Evolutionary conservation across 2,888 invertebrate species (phyloP).

Genomic region (Ophioninae sp.): DNA sequence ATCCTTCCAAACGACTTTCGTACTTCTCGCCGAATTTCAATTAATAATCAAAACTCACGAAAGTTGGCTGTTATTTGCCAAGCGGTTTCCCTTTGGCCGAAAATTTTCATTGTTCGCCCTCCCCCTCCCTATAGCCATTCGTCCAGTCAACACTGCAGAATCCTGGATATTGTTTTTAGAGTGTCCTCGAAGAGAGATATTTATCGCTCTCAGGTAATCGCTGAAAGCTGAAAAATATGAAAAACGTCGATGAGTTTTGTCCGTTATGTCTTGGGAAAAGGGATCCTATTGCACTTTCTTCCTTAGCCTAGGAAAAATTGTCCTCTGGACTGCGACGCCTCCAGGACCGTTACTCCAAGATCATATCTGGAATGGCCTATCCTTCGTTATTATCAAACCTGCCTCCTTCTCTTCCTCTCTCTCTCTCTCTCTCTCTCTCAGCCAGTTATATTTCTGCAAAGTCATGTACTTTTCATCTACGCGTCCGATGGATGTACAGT

Average conservation of each 20-base stretch:
- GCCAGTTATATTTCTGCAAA: background rate
- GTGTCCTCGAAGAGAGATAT: too few relatives aligned
- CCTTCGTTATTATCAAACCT: background rate
- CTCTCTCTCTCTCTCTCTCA: background rate
- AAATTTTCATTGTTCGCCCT: too few relatives aligned
- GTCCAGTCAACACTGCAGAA: too few relatives aligned
- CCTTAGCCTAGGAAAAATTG: background rate
- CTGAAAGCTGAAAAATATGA: too few relatives aligned
- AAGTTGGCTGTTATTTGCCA: too few relatives aligned
- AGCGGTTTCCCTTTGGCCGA: too few relatives aligned
- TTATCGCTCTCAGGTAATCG: too few relatives aligned
- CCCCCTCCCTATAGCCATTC: too few relatives aligned
- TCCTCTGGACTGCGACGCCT: background rate
- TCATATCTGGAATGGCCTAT: background rate
- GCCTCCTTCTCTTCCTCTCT: background rate
- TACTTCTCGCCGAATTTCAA: background rate
- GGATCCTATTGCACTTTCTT: background rate
- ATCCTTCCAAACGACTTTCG: background rate
- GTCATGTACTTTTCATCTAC: background rate
- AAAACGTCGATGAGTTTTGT: too few relatives aligned
- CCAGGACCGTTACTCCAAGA: background rate
- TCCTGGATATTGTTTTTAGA: too few relatives aligned
- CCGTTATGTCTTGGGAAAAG: background rate
- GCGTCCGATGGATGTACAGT: background rate
- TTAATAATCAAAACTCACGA: background rate